These are phyloP conservation scores for Eulemur albifrons DNA, from an alignment of 2,797 vertebrate species.

Conservation along the genomic window DNA sequence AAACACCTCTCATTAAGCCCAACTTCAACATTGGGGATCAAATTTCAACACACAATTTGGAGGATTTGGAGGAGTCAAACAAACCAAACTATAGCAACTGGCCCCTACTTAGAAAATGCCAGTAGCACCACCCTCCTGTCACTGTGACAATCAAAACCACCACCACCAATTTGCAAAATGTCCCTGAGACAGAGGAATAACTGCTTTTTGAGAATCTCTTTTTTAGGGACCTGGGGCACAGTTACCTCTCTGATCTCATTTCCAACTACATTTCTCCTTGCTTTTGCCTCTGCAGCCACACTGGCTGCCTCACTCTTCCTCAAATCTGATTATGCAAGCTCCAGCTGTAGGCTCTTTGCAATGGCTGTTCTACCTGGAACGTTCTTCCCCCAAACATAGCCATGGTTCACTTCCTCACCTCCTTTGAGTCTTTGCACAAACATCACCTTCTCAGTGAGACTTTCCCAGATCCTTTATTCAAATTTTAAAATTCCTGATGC, in stretches of 20 bases:
- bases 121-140: neutral
- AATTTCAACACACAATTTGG: too few relatives aligned
- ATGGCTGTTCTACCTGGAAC: neutral
- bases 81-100: too few relatives aligned
- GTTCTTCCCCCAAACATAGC: neutral
- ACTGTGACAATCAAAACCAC: neutral
- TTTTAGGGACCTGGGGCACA: neutral
- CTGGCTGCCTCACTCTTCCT: neutral
- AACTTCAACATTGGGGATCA: too few relatives aligned
- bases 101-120: neutral
- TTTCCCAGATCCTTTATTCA: neutral
- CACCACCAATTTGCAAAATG: neutral
- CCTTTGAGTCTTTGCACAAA: neutral
- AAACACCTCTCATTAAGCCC: too few relatives aligned
- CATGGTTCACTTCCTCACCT: neutral
- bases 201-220: neutral
- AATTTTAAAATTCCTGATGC: neutral
- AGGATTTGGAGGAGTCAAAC: too few relatives aligned
- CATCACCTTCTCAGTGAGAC: neutral
- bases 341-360: neutral
- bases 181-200: neutral
- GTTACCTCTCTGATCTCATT: neutral
- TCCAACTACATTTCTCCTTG: neutral
- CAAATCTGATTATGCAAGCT: neutral
- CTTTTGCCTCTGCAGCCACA: neutral